Percentiles rank a stretch among this genome's conserved stretches.
Conservation (phyloP, 2,113 vertebrate species). For the Columbina picui region DNA sequence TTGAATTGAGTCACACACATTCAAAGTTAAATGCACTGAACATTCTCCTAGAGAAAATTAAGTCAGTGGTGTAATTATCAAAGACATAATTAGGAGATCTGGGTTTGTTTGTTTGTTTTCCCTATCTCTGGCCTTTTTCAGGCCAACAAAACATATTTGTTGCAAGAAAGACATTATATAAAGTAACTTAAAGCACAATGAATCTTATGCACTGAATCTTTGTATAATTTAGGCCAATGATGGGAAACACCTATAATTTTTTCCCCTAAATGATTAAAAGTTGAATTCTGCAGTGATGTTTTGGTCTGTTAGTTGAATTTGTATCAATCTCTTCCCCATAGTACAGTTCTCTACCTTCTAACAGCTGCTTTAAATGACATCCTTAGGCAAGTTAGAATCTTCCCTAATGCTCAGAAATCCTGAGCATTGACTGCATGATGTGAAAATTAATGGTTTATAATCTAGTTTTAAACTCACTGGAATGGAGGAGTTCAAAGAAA, state of each 20-base stretch:
- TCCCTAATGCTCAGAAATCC: conserved; percentile 35
- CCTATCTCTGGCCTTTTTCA: not conserved
- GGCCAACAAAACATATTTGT: rapidly evolving
- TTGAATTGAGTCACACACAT: not conserved
- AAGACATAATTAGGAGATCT: not conserved
- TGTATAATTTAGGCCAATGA: not conserved
- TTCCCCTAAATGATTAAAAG: not conserved
- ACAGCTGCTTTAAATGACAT: conserved; percentile 10
- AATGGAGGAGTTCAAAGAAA: conserved; percentile 54
- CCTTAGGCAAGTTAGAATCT: conserved; percentile 21
- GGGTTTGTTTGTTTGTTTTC: not conserved
- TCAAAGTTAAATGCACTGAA: not conserved
- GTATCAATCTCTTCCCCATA: not conserved
- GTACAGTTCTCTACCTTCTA: not conserved
- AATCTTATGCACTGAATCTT: not conserved
- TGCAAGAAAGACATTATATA: not conserved
- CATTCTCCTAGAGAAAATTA: not conserved
- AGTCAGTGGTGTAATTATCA: not conserved
- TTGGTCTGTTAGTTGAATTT: not conserved
- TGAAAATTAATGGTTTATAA: conserved; percentile 66
- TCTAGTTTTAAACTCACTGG: conserved; percentile 52
- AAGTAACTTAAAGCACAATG: not conserved
- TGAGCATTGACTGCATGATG: conserved; percentile 25
- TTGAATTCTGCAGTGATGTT: not conserved
- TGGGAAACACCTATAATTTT: not conserved